Evolutionary conservation across 2,113 vertebrate species (phyloP).

Genomic region (Tachysurus vachellii): DNA sequence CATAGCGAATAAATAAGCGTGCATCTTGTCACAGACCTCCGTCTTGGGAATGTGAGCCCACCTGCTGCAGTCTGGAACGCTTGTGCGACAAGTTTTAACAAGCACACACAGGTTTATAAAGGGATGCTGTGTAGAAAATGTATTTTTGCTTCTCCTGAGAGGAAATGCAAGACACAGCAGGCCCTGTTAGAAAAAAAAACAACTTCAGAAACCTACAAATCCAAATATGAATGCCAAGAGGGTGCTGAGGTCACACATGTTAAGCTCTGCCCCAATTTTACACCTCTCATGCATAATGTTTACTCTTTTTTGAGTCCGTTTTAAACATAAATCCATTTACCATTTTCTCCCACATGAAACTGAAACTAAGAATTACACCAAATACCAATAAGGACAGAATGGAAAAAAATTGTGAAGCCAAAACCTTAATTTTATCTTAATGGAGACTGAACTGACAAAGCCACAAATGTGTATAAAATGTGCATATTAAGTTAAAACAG

Average conservation of each 20-base stretch:
- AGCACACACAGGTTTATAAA: conserved; percentile 75
- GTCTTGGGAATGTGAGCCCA: conserved; percentile 16
- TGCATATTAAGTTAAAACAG: background rate
- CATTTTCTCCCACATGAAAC: background rate
- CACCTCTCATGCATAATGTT: conserved; percentile 34
- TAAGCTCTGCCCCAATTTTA: conserved; percentile 69
- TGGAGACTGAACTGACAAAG: background rate
- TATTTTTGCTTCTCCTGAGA: conserved; percentile 74
- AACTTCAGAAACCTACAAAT: conserved; percentile 62
- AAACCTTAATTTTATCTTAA: background rate
- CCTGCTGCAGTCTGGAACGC: conserved; percentile 24
- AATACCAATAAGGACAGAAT: background rate
- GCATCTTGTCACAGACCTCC: background rate
- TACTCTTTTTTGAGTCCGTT: background rate
- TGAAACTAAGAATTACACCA: background rate
- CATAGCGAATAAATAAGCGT: conserved; percentile 17
- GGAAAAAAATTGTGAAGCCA: background rate
- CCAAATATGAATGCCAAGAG: conserved; percentile 57
- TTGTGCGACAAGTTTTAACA: conserved; percentile 63
- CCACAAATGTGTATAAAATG: background rate
- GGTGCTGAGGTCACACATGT: conserved; percentile 61
- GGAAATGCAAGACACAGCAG: conserved; percentile 74
- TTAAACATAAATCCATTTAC: background rate
- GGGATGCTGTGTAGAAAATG: conserved; percentile 70
- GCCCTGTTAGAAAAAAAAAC: conserved; percentile 64